Conservation (phyloP, 2,888 invertebrate species). For the Catocala sponsa region DNA sequence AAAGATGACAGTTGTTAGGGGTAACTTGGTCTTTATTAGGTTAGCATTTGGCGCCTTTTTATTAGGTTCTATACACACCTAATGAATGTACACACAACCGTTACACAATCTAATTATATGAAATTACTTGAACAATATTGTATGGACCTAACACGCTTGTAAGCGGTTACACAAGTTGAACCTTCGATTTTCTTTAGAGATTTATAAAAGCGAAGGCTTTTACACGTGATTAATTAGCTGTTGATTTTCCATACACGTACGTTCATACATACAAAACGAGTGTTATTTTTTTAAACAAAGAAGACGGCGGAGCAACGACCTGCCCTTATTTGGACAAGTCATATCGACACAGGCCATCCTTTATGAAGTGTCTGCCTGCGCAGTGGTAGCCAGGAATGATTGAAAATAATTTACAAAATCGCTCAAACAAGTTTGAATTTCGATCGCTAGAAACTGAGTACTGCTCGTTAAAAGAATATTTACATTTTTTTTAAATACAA, state of each 20-base stretch:
- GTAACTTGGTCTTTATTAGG: slow-evolving; percentile 35
- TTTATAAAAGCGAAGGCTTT: slow-evolving; percentile 62
- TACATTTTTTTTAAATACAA: slow-evolving; percentile 26
- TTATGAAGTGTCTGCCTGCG: slow-evolving; percentile 45
- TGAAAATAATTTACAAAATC: slow-evolving; percentile 14
- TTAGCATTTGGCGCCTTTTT: slow-evolving; percentile 3
- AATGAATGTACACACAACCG: no score
- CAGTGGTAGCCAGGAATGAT: slow-evolving; percentile 19
- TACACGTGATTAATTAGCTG: slow-evolving; percentile 67
- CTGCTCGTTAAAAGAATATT: slow-evolving; percentile 9
- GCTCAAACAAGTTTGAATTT: slow-evolving; percentile 3
- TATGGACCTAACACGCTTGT: slow-evolving; percentile 8
- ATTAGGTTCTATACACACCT: no score
- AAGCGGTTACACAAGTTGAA: slow-evolving; percentile 32
- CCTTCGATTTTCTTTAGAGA: slow-evolving; percentile 36
- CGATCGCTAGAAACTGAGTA: slow-evolving; percentile 11
- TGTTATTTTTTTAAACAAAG: slow-evolving; percentile 83
- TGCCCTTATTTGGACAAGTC: slow-evolving; percentile 80
- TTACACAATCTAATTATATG: not conserved
- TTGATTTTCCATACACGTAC: slow-evolving; percentile 76
- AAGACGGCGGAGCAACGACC: slow-evolving; percentile 76
- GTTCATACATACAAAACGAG: slow-evolving; percentile 65
- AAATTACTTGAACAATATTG: not conserved
- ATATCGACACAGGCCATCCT: slow-evolving; percentile 57
- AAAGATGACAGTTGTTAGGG: slow-evolving; percentile 27